Evolutionary conservation across 2,888 invertebrate species (phyloP).

Genomic region (Emesis furor): DNA sequence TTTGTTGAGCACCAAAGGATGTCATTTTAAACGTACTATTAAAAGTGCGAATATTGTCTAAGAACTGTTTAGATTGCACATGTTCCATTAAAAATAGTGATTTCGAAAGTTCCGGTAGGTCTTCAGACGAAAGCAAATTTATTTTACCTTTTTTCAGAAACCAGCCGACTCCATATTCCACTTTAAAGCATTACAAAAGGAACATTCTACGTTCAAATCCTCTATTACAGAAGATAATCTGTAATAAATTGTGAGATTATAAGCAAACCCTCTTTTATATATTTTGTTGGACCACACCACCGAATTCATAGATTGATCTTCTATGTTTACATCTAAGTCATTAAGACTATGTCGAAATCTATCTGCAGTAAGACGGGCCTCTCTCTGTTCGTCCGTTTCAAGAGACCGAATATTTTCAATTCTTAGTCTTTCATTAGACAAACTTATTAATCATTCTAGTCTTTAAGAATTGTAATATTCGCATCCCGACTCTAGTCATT

Average conservation of each 20-base stretch:
- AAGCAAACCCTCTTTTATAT: slow-evolving; percentile 30
- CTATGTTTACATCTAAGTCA: too few relatives aligned
- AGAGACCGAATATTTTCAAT: slow-evolving; percentile 47
- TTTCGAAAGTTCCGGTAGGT: too few relatives aligned
- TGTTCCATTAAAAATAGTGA: too few relatives aligned
- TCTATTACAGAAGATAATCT: slow-evolving; percentile 6
- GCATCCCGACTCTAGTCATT: too few relatives aligned
- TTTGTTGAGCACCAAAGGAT: too few relatives aligned
- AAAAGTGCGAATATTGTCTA: too few relatives aligned
- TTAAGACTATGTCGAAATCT: too few relatives aligned
- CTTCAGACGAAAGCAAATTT: too few relatives aligned
- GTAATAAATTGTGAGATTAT: slow-evolving; percentile 22
- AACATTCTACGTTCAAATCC: background rate
- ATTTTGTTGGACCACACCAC: slow-evolving; percentile 25
- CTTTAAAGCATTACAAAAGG: background rate
- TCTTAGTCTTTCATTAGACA: slow-evolving; percentile 29
- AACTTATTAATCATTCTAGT: slow-evolving; percentile 43
- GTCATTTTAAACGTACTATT: too few relatives aligned
- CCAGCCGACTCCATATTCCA: background rate
- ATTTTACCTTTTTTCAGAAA: background rate
- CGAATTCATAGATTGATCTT: too few relatives aligned
- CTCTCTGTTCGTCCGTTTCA: slow-evolving; percentile 39
- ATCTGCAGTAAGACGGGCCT: slow-evolving; percentile 18
- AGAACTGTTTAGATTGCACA: too few relatives aligned
- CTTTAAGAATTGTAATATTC: background rate